Conservation (phyloP, 2,113 vertebrate genomes). For the Vulpes lagopus region DNA sequence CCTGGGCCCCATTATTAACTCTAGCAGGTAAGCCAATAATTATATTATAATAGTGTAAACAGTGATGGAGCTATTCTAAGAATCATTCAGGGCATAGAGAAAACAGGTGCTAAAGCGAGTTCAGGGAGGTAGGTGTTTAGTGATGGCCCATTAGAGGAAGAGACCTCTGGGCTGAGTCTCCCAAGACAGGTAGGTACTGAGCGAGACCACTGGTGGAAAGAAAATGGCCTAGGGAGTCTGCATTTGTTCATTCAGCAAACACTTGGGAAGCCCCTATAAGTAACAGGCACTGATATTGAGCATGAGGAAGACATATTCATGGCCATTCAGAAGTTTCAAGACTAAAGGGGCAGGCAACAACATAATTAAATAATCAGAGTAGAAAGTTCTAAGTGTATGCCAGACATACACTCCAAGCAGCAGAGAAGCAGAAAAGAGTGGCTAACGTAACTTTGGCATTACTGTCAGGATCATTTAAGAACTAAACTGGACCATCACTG, state of each 20-base stretch:
- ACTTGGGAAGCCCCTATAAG: neutral
- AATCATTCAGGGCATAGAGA: neutral
- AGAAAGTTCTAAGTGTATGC: neutral
- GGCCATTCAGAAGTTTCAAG: neutral
- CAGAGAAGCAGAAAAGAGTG: neutral
- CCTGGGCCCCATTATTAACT: neutral
- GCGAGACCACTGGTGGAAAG: neutral
- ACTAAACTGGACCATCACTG: neutral
- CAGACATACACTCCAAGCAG: neutral
- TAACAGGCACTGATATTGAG: neutral
- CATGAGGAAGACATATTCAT: neutral
- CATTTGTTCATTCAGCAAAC: neutral
- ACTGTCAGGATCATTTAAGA: neutral
- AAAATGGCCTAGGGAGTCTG: neutral
- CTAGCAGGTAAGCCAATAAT: neutral
- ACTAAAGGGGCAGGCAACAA: neutral
- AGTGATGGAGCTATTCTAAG: neutral
- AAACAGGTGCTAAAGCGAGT: neutral
- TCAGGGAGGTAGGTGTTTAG: neutral
- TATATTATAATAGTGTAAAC: neutral
- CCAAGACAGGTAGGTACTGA: neutral
- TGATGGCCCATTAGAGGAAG: neutral
- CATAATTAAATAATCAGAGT: neutral
- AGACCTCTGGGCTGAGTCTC: neutral
- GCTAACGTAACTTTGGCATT: neutral